A percentile compares a stretch with the other conserved stretches of the same genome.
These are phyloP conservation scores for Epizoanthus stellaris DNA, from an alignment of 92 coral and sea anemone species.

Conservation along the genomic window DNA sequence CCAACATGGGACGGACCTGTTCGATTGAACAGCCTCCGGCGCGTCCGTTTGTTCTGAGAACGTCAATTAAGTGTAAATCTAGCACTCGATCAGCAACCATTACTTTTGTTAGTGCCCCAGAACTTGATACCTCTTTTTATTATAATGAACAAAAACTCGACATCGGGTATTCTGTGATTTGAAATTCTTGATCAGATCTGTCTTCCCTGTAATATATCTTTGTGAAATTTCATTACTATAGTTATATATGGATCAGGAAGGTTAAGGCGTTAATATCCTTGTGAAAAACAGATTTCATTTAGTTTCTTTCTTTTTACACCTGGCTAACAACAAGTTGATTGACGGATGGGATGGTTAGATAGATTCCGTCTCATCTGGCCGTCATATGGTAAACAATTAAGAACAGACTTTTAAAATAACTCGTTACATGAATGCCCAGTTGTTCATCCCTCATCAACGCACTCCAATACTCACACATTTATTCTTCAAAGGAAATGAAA, in stretches of 20 bases:
- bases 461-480: slow-evolving; percentile 52
- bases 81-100: slow-evolving; percentile 37
- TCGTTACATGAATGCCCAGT: slow-evolving; percentile 17
- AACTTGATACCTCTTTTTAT: slow-evolving; percentile 25
- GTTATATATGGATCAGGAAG: slow-evolving; percentile 41
- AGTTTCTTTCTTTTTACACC: slow-evolving; percentile 68
- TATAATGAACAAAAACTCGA: slow-evolving; percentile 9
- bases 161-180: not conserved
- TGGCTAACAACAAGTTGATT: slow-evolving; percentile 71
- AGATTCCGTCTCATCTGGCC: slow-evolving; percentile 56
- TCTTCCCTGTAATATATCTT: not conserved
- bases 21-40: slow-evolving; percentile 12
- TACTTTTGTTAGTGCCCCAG: slow-evolving; percentile 25
- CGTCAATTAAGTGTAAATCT: slow-evolving; percentile 52
- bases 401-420: not conserved
- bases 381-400: slow-evolving; percentile 28
- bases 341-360: slow-evolving; percentile 49
- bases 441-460: slow-evolving; percentile 66
- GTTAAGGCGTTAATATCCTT: slow-evolving; percentile 71
- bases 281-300: slow-evolving; percentile 80
- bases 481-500: slow-evolving; percentile 37
- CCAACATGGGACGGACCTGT: slow-evolving; percentile 16
- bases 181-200: not conserved
- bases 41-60: slow-evolving; percentile 23
- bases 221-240: slow-evolving; percentile 1